Percentiles rank a stretch among this genome's conserved stretches.
Evolutionary conservation across 2,888 invertebrate genomes (phyloP).

Genomic region (Stratiomys singularior): DNA sequence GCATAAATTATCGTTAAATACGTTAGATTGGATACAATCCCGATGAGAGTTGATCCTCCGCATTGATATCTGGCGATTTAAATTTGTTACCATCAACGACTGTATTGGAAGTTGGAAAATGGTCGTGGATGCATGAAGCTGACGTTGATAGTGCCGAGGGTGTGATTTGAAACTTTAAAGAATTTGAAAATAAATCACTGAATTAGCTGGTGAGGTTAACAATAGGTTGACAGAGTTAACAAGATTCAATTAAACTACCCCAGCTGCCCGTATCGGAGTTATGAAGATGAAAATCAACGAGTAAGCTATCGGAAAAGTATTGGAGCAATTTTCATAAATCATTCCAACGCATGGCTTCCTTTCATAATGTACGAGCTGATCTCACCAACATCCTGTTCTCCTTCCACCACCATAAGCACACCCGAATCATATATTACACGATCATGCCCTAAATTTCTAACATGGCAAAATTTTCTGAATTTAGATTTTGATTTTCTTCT

Average conservation of each 20-base stretch:
- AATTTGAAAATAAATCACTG: conserved; percentile 1
- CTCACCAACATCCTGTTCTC: neutral
- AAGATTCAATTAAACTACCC: neutral
- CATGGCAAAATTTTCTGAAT: neutral
- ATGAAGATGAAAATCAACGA: neutral
- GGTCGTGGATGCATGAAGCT: neutral
- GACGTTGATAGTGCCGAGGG: neutral
- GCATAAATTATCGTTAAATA: conserved; percentile 11
- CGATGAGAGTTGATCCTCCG: neutral
- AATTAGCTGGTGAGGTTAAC: neutral
- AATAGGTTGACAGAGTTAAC: conserved; percentile 8
- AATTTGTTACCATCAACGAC: neutral
- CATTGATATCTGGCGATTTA: neutral
- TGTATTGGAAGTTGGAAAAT: too few species aligned
- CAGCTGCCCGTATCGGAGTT: neutral
- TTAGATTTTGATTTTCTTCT: conserved; percentile 13
- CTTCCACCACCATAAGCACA: neutral
- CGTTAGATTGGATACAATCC: conserved; percentile 10
- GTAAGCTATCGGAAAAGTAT: neutral
- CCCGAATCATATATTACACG: neutral
- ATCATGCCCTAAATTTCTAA: conserved; percentile 35
- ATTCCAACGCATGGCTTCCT: conserved; percentile 15
- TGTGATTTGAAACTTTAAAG: neutral
- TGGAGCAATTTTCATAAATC: conserved; percentile 11
- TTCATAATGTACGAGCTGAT: conserved; percentile 9